These are phyloP conservation scores for Eumacrocentrus americanus DNA, from an alignment of 2,888 invertebrate species.

Conservation along the genomic window DNA sequence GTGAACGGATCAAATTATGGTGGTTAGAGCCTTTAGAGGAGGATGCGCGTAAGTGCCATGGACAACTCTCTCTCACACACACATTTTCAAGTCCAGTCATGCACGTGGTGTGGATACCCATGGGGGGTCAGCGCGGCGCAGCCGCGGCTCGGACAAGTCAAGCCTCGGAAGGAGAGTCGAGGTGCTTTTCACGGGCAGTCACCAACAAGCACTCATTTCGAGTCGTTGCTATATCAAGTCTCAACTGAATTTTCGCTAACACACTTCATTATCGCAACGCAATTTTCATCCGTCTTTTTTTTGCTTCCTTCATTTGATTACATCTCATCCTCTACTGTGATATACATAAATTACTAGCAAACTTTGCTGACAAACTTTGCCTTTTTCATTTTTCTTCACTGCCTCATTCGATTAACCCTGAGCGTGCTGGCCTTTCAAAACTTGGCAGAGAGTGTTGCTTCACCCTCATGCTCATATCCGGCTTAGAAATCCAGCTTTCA, in stretches of 20 bases:
- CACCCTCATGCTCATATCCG: not conserved
- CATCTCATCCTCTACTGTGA: too few relatives aligned
- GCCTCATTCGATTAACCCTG: not conserved
- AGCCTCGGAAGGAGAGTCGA: slow-evolving; percentile 16
- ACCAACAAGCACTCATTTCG: slow-evolving; percentile 44
- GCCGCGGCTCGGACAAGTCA: slow-evolving; percentile 37
- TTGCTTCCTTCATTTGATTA: too few relatives aligned
- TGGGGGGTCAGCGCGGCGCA: slow-evolving; percentile 37
- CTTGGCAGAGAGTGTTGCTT: not conserved
- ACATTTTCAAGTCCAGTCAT: not conserved
- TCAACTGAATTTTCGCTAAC: not conserved
- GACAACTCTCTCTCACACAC: not conserved
- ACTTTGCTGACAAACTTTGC: too few relatives aligned
- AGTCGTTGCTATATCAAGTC: not conserved
- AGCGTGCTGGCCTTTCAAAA: not conserved
- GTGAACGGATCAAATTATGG: slow-evolving; percentile 20
- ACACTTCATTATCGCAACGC: too few relatives aligned
- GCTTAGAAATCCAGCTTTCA: not conserved
- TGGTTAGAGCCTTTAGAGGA: too few relatives aligned
- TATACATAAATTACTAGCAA: too few relatives aligned
- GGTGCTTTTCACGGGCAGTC: slow-evolving; percentile 43
- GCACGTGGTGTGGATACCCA: slow-evolving; percentile 7
- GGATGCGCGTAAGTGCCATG: slow-evolving; percentile 32
- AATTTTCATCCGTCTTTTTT: too few relatives aligned
- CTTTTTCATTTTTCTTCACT: too few relatives aligned